Evolutionary conservation across 2,113 vertebrate genomes (phyloP).

Genomic region (Boleophthalmus pectinirostris): DNA sequence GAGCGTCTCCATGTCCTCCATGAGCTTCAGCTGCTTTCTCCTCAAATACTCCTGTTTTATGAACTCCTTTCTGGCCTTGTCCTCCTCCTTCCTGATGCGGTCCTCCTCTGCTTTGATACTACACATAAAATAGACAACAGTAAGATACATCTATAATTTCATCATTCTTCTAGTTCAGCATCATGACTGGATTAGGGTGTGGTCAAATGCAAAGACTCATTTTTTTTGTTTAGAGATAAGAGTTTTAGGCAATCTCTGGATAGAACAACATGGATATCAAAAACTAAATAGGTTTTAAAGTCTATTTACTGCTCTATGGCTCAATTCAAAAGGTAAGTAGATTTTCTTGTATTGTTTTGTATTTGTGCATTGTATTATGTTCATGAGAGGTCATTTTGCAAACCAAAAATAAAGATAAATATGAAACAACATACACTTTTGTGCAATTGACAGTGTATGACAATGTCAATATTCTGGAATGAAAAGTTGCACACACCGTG

Average conservation of each 20-base stretch:
- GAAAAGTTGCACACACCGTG: conserved; percentile 76
- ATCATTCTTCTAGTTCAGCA: not conserved
- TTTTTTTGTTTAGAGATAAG: too few species aligned
- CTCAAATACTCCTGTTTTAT: conserved; percentile 97
- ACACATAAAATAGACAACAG: not conserved
- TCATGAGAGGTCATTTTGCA: not conserved
- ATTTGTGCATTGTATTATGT: too few species aligned
- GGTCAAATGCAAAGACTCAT: not conserved
- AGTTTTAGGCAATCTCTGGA: too few species aligned
- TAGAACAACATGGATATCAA: too few species aligned
- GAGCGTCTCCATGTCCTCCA: conserved; percentile 94
- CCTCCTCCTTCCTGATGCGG: conserved; percentile 93
- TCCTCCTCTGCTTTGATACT: conserved; percentile 97
- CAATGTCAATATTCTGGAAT: not conserved
- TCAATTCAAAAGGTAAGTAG: too few species aligned
- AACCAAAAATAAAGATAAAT: not conserved
- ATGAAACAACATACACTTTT: too few species aligned
- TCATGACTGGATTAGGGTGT: not conserved
- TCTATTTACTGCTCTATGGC: too few species aligned
- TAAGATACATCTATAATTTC: not conserved
- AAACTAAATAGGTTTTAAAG: too few species aligned
- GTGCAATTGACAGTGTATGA: too few species aligned
- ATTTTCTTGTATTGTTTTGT: too few species aligned
- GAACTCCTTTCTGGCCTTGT: conserved; percentile 88
- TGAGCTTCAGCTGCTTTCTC: conserved; percentile 95